Percentiles rank a stretch among this genome's conserved stretches.
Conservation (phyloP, 2,888 invertebrate species). For the Orthosia cruda region DNA sequence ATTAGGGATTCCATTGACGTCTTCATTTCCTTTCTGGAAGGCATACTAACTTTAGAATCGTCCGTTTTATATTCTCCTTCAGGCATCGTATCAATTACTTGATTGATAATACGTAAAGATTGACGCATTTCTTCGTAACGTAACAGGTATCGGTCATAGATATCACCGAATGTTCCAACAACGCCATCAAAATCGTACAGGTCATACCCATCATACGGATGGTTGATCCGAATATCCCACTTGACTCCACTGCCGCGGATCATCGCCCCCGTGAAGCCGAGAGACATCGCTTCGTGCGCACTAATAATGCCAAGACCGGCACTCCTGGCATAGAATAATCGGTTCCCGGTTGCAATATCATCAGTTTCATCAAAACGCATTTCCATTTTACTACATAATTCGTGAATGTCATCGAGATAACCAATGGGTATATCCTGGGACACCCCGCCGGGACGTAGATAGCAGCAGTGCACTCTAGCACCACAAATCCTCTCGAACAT, state of each 20-base stretch:
- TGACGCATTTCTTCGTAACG: constrained; percentile 95
- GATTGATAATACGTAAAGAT: constrained; percentile 94
- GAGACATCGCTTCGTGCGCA: constrained; percentile 95
- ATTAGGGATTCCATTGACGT: constrained; percentile 97
- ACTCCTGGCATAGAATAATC: constrained; percentile 93
- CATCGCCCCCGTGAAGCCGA: constrained; percentile 94
- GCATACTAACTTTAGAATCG: constrained; percentile 95
- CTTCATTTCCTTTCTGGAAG: constrained; percentile 96
- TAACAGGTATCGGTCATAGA: constrained; percentile 95
- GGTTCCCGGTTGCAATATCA: constrained; percentile 94
- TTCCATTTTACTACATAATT: constrained; percentile 93
- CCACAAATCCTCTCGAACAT: constrained; percentile 96
- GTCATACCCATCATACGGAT: constrained; percentile 97
- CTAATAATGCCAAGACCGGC: constrained; percentile 94
- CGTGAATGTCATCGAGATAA: constrained; percentile 95
- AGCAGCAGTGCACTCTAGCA: constrained; percentile 96
- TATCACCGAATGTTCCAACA: constrained; percentile 96
- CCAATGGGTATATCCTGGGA: constrained; percentile 92
- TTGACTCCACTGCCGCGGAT: constrained; percentile 96
- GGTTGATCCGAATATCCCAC: constrained; percentile 96
- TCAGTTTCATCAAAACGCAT: constrained; percentile 97
- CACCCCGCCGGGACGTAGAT: constrained; percentile 96
- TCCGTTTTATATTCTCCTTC: constrained; percentile 95
- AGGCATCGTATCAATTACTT: constrained; percentile 97
- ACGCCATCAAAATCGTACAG: constrained; percentile 96